Evolutionary conservation across 2,888 invertebrate genomes (phyloP).

Genomic region (Ceraclea dissimilis): DNA sequence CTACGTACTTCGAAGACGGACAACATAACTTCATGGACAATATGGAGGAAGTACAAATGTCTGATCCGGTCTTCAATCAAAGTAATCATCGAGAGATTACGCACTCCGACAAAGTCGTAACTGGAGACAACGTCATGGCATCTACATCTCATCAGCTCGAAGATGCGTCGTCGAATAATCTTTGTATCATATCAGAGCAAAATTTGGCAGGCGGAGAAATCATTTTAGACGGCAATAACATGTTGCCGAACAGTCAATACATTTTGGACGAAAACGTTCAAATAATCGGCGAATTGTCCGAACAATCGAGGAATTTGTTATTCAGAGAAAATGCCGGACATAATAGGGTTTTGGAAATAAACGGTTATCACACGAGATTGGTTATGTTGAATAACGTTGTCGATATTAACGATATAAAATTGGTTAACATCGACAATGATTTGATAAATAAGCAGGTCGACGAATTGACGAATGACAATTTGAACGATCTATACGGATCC

Average conservation of each 20-base stretch:
- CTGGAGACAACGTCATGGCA: no score
- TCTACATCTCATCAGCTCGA: no score
- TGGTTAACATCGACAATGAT: not conserved
- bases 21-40: not conserved
- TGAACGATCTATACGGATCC: not conserved
- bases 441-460: not conserved
- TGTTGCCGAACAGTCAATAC: not conserved
- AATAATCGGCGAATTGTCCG: slow-evolving; percentile 10
- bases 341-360: slow-evolving; percentile 3
- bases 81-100: no score
- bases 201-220: not conserved
- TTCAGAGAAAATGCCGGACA: slow-evolving; percentile 4
- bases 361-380: not conserved
- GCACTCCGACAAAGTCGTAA: no score
- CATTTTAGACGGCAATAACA: not conserved
- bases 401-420: not conserved
- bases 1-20: not conserved
- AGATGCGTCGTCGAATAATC: not conserved
- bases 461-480: not conserved
- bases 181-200: not conserved
- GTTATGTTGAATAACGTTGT: not conserved
- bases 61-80: not conserved
- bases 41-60: not conserved
- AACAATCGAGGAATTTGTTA: slow-evolving; percentile 4
- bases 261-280: slow-evolving; percentile 9